These are phyloP conservation scores for Galagoides demidoff DNA, from an alignment of 2,797 vertebrate genomes.

Conservation along the genomic window DNA sequence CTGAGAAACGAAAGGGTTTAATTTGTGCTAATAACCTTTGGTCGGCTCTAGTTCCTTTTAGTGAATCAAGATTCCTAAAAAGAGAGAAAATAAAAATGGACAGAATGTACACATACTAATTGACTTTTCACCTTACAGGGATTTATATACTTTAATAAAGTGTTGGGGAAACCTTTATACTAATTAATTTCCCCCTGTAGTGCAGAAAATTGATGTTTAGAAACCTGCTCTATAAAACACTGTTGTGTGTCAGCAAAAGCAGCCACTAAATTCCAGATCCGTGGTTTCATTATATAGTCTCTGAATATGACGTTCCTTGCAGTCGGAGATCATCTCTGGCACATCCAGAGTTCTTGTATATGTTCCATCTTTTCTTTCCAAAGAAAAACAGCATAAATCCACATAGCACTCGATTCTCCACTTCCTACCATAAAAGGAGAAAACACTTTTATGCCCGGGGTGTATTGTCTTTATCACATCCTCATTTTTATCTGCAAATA, in stretches of 20 bases:
- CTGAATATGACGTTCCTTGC: not conserved
- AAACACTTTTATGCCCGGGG: not conserved
- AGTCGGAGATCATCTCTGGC: not conserved
- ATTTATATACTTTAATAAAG: slow-evolving; percentile 28
- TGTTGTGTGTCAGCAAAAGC: not conserved
- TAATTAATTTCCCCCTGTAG: not conserved
- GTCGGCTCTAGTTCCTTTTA: not conserved
- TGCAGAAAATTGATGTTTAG: not conserved
- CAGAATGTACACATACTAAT: not conserved
- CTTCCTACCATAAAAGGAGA: not conserved
- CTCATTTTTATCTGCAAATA: not conserved
- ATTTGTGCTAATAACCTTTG: not conserved
- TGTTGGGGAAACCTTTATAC: not conserved
- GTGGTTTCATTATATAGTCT: not conserved
- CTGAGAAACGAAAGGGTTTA: not conserved
- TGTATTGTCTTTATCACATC: not conserved
- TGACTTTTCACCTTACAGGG: not conserved
- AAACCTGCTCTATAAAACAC: not conserved
- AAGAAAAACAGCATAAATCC: not conserved
- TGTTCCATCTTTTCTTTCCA: not conserved
- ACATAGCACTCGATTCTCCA: not conserved
- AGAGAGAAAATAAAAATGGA: not conserved
- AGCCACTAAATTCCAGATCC: not conserved
- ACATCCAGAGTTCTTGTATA: not conserved
- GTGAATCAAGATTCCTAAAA: not conserved